Conservation (phyloP, 2,797 vertebrate genomes). For the Percopsis omiscomaycus region DNA sequence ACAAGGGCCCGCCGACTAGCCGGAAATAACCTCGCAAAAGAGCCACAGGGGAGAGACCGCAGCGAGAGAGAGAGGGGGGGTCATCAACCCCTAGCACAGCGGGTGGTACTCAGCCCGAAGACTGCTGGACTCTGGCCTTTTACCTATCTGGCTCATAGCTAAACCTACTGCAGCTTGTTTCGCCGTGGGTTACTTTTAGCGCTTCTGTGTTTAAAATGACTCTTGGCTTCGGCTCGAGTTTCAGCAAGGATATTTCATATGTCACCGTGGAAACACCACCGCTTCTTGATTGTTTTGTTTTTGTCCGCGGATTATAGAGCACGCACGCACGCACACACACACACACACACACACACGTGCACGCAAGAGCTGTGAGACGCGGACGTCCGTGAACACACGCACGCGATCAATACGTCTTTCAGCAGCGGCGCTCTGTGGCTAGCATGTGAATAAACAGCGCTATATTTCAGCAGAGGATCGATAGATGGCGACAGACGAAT, state of each 20-base stretch:
- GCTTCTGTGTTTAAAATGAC: too few species aligned
- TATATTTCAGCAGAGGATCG: conserved; percentile 71
- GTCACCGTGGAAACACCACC: too few species aligned
- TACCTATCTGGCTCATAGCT: too few species aligned
- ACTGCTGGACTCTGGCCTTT: too few species aligned
- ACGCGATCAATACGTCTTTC: conserved; percentile 70
- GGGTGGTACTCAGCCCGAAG: too few species aligned
- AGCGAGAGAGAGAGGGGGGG: conserved; percentile 27
- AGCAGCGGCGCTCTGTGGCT: conserved; percentile 59
- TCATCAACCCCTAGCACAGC: too few species aligned
- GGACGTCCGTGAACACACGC: conserved; percentile 2
- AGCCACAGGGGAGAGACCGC: conserved; percentile 41
- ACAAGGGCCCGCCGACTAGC: conserved; percentile 54
- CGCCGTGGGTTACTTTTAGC: too few species aligned
- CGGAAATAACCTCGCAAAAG: not conserved
- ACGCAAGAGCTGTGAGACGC: too few species aligned
- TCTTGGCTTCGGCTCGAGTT: too few species aligned
- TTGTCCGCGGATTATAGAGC: not conserved
- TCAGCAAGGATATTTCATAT: too few species aligned
- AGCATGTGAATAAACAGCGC: conserved; percentile 76
- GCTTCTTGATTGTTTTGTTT: too few species aligned
- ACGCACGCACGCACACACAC: not conserved
- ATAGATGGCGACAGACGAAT: conserved; percentile 71
- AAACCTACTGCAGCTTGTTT: too few species aligned
- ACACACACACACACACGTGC: conserved; percentile 15